Percentiles rank a stretch among this genome's conserved stretches.
Evolutionary conservation across 2,888 invertebrate species (phyloP).

Genomic region (Philonicus albiceps): DNA sequence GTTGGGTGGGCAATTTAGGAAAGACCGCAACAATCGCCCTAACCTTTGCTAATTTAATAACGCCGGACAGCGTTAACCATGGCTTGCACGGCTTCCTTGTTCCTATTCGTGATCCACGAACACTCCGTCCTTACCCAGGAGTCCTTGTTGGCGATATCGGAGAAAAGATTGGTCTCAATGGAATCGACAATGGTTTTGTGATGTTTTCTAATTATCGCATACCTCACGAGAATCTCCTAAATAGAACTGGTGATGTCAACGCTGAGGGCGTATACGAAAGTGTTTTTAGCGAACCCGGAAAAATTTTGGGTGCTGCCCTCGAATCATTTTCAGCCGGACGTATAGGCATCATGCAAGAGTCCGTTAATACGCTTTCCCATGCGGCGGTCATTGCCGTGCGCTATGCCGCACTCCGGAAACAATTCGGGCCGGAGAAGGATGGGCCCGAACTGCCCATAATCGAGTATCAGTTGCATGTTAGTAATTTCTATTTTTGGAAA

Average conservation of each 20-base stretch:
- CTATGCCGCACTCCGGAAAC: constrained; percentile 79
- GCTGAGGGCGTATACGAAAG: constrained; percentile 87
- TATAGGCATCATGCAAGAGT: constrained; percentile 72
- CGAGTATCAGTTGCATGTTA: constrained; percentile 81
- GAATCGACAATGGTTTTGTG: constrained; percentile 92
- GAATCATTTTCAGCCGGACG: constrained; percentile 88
- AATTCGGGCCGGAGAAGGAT: constrained; percentile 75
- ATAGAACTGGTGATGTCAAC: constrained; percentile 88
- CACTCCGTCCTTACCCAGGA: constrained; percentile 80
- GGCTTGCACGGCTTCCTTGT: constrained; percentile 91
- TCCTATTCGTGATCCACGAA: constrained; percentile 81
- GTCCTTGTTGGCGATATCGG: constrained; percentile 92
- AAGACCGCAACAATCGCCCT: constrained; percentile 86
- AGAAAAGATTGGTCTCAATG: constrained; percentile 89
- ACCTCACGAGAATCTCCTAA: constrained; percentile 83
- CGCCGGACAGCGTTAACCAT: constrained; percentile 77
- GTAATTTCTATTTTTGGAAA: constrained; percentile 47
- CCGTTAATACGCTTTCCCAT: constrained; percentile 67
- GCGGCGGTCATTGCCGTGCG: constrained; percentile 78
- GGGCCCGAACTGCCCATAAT: constrained; percentile 76
- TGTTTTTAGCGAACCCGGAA: constrained; percentile 87
- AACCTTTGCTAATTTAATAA: constrained; percentile 89
- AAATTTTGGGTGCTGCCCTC: constrained; percentile 83
- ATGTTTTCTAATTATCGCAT: constrained; percentile 88
- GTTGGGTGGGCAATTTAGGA: constrained; percentile 73